These are phyloP conservation scores for Cantharis nigra DNA, from an alignment of 2,888 invertebrate genomes.

Conservation along the genomic window DNA sequence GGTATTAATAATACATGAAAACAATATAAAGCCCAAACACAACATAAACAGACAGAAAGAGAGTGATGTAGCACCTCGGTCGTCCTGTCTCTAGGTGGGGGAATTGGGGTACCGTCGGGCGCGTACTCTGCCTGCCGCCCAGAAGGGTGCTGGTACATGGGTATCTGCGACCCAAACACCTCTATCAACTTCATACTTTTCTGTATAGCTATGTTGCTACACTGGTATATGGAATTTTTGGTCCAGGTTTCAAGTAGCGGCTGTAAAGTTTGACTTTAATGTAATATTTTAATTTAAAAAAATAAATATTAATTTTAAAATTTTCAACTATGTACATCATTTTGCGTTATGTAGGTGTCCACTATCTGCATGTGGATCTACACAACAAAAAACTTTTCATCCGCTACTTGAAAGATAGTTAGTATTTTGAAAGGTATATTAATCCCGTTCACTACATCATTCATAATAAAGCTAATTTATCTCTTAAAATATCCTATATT, in stretches of 20 bases:
- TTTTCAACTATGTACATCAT: neutral
- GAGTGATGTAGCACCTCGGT: constrained; percentile 55
- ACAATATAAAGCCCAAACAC: constrained; percentile 58
- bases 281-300: no score
- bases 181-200: constrained; percentile 37
- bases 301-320: neutral
- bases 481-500: neutral
- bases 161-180: constrained; percentile 62
- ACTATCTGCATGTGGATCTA: neutral
- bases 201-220: constrained; percentile 29
- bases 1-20: constrained; percentile 18
- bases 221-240: constrained; percentile 30
- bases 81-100: constrained; percentile 56
- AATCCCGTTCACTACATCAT: constrained; percentile 16
- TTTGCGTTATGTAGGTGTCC: neutral
- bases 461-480: neutral
- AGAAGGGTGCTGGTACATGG: constrained; percentile 66
- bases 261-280: constrained; percentile 16
- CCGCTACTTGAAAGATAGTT: constrained; percentile 26
- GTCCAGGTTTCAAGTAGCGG: constrained; percentile 27
- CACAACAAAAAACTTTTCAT: constrained; percentile 9
- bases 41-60: constrained; percentile 71
- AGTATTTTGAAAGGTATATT: constrained; percentile 14
- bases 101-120: constrained; percentile 56
- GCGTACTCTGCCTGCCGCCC: constrained; percentile 57